These are phyloP conservation scores for Poeciliopsis presidionis DNA, from an alignment of 2,797 vertebrate genomes.

Conservation along the genomic window DNA sequence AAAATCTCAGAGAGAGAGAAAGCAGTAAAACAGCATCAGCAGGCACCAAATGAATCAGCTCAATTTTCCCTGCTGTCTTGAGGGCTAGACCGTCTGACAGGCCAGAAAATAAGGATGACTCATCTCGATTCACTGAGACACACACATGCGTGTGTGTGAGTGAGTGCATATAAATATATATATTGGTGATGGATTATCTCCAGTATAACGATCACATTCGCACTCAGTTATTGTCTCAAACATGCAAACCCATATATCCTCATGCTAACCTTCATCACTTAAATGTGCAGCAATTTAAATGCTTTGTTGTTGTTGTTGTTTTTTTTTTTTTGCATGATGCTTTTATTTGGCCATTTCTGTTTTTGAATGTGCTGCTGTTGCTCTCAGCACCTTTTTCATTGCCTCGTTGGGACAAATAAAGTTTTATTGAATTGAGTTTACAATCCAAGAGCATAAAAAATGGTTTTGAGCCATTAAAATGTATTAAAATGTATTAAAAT, in stretches of 20 bases:
- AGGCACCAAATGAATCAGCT: slow-evolving; percentile 59
- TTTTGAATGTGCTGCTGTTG: no score
- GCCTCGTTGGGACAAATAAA: no score
- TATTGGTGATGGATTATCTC: slow-evolving; percentile 32
- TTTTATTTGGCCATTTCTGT: no score
- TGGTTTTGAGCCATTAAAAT: neutral
- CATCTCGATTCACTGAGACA: slow-evolving; percentile 55
- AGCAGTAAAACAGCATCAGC: slow-evolving; percentile 24
- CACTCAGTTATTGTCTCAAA: slow-evolving; percentile 8
- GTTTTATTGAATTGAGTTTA: neutral
- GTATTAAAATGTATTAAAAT: neutral
- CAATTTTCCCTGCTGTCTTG: slow-evolving; percentile 35
- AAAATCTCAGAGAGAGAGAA: slow-evolving; percentile 20
- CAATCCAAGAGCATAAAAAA: neutral
- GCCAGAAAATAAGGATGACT: slow-evolving; percentile 67
- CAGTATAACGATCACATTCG: slow-evolving; percentile 22
- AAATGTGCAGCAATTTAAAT: neutral
- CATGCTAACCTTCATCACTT: neutral
- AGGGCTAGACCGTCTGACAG: slow-evolving; percentile 66
- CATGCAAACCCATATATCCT: neutral
- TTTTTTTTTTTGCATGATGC: no score
- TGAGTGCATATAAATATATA: neutral
- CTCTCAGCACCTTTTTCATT: no score
- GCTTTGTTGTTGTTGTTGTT: no score
- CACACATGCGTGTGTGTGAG: neutral